A percentile compares a stretch with the other conserved stretches of the same genome.
phyloP scores from a whole-genome alignment of 1,140 invertebrate genomes.

The Bathynomus jamesi region DNA sequence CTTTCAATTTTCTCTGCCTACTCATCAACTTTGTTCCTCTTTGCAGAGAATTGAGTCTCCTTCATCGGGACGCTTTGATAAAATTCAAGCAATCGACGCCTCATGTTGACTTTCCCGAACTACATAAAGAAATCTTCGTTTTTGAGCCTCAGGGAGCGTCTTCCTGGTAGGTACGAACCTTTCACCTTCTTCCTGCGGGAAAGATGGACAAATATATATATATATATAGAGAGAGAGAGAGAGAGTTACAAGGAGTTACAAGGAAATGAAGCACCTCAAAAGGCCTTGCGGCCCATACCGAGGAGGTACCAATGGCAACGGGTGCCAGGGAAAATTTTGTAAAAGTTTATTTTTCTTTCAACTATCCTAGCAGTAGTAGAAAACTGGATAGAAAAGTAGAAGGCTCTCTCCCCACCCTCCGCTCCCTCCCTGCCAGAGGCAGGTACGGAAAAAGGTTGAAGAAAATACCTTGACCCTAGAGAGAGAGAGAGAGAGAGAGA shows the following conservation, averaged over 20 bases:
- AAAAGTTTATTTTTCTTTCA: background rate
- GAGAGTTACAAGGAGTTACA: too few species aligned
- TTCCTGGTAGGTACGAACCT: background rate
- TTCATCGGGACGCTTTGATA: slow-evolving; percentile 50
- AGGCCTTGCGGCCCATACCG: background rate
- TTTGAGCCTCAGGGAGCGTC: background rate
- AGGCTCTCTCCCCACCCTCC: too few species aligned
- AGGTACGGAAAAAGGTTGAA: too few species aligned
- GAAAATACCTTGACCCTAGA: too few species aligned
- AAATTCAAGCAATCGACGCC: slow-evolving; percentile 40
- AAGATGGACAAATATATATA: background rate
- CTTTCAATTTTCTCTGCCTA: too few species aligned
- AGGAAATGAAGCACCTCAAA: background rate
- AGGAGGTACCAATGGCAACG: background rate
- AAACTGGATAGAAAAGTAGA: too few species aligned
- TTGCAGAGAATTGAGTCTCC: slow-evolving; percentile 73
- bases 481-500: too few species aligned
- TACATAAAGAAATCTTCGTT: slow-evolving; percentile 52
- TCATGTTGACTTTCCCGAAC: slow-evolving; percentile 48
- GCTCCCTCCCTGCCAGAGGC: too few species aligned
- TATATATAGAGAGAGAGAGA: too few species aligned
- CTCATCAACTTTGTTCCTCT: too few species aligned
- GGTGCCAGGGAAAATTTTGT: background rate
- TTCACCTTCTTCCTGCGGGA: background rate
- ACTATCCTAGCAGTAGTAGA: too few species aligned